Evolutionary conservation across 1,140 invertebrate genomes (phyloP).

Genomic region (Drosophila pseudoobscura): DNA sequence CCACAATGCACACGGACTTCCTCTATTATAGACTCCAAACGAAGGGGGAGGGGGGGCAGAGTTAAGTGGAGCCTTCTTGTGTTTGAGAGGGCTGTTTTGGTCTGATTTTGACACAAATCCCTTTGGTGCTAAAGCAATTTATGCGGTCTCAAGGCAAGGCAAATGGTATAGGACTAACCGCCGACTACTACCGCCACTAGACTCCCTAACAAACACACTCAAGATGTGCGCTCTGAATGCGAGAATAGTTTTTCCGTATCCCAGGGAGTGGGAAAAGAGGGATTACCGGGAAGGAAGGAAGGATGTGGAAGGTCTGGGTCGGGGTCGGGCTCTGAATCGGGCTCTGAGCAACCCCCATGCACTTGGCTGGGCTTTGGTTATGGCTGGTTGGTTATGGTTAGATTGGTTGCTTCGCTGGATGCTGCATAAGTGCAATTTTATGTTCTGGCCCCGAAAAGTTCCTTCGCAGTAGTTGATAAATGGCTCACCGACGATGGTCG

Average conservation of each 20-base stretch:
- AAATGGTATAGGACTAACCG: constrained; percentile 11
- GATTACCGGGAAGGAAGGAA: neutral
- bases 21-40: constrained; percentile 17
- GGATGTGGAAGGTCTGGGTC: neutral
- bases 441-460: constrained; percentile 62
- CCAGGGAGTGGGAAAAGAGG: too few relatives aligned
- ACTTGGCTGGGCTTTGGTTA: constrained; percentile 69
- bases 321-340: constrained; percentile 14
- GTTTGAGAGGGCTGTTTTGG: constrained; percentile 63
- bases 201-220: constrained; percentile 24
- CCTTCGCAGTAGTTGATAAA: constrained; percentile 67
- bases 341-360: constrained; percentile 36
- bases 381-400: constrained; percentile 60
- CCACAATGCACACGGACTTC: constrained; percentile 18
- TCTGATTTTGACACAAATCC: constrained; percentile 78
- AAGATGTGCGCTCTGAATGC: constrained; percentile 51
- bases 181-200: constrained; percentile 22
- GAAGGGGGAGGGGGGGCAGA: constrained; percentile 7
- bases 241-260: constrained; percentile 33
- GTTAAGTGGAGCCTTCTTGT: constrained; percentile 44
- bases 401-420: constrained; percentile 47
- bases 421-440: constrained; percentile 78
- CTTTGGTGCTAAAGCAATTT: constrained; percentile 81
- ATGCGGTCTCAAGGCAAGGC: constrained; percentile 61
- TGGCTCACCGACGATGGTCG: constrained; percentile 28